Conservation (phyloP, 2,888 invertebrate genomes). For the Erebia ligea region DNA sequence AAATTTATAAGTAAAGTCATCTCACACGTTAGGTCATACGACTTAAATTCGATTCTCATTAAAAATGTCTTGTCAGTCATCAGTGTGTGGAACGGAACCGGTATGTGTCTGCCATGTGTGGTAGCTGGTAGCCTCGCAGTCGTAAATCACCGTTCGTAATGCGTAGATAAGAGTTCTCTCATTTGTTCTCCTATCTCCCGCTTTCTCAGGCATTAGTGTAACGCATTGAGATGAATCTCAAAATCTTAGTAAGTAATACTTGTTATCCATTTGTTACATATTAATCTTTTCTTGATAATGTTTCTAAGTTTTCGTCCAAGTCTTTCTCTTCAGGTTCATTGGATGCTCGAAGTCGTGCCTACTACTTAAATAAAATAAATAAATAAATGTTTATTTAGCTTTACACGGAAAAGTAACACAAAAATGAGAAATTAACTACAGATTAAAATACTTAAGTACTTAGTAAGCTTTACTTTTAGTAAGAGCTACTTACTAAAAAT, state of each 20-base stretch:
- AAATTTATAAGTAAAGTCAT: background rate
- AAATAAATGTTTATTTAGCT: too few species aligned
- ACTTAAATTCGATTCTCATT: background rate
- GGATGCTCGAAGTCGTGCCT: too few species aligned
- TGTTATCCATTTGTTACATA: too few species aligned
- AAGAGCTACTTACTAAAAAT: too few species aligned
- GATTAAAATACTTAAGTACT: too few species aligned
- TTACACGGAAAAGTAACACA: too few species aligned
- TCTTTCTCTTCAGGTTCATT: too few species aligned
- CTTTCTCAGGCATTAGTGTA: constrained; percentile 75
- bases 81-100: constrained; percentile 62
- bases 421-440: too few species aligned
- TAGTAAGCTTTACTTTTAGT: too few species aligned
- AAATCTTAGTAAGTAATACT: constrained; percentile 2
- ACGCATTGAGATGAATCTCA: constrained; percentile 38
- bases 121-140: constrained; percentile 46
- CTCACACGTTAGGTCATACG: background rate
- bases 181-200: constrained; percentile 81
- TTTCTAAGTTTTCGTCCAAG: too few species aligned
- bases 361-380: too few species aligned
- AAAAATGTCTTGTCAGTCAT: constrained; percentile 14
- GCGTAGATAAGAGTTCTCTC: constrained; percentile 80
- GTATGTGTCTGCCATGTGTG: constrained; percentile 51
- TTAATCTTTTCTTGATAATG: too few species aligned
- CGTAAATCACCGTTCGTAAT: constrained; percentile 77